Conservation (phyloP, 1,140 invertebrate genomes). For the Drosophila prosaltans region DNA sequence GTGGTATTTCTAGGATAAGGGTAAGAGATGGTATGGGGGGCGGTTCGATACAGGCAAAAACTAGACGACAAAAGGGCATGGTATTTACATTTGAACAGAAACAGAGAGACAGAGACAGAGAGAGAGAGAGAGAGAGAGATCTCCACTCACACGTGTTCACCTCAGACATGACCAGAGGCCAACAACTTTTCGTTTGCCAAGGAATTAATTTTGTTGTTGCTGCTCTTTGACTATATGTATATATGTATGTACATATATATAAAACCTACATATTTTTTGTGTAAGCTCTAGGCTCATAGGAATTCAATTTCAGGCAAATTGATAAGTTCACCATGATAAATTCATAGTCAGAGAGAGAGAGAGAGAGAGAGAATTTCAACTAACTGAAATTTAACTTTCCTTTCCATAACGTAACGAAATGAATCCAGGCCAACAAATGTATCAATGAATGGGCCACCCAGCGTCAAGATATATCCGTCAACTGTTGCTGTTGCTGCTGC, state of each 20-base stretch:
- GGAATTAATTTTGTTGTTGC: slow-evolving; percentile 43
- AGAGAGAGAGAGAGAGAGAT: background rate
- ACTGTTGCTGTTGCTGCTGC: background rate
- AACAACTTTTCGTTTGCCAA: slow-evolving; percentile 23
- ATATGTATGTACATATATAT: slow-evolving; percentile 15
- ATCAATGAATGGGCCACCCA: slow-evolving; percentile 55
- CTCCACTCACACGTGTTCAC: background rate
- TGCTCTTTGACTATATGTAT: slow-evolving; percentile 28
- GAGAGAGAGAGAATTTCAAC: background rate
- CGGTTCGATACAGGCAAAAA: slow-evolving; percentile 33
- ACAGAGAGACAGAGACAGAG: background rate
- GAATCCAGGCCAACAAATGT: slow-evolving; percentile 8
- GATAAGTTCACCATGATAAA: slow-evolving; percentile 14
- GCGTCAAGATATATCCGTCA: slow-evolving; percentile 45
- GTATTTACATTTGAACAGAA: slow-evolving; percentile 62
- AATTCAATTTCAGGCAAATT: slow-evolving; percentile 17
- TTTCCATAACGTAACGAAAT: slow-evolving; percentile 5
- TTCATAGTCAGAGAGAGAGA: background rate
- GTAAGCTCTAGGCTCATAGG: slow-evolving; percentile 7
- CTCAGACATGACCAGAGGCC: slow-evolving; percentile 36
- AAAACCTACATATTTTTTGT: slow-evolving; percentile 14
- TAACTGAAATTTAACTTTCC: slow-evolving; percentile 1
- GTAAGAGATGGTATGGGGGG: background rate
- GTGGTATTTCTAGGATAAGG: slow-evolving; percentile 6
- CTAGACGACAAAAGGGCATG: slow-evolving; percentile 59